Conservation (phyloP, 2,113 vertebrate genomes). For the Crotalus helleri region DNA sequence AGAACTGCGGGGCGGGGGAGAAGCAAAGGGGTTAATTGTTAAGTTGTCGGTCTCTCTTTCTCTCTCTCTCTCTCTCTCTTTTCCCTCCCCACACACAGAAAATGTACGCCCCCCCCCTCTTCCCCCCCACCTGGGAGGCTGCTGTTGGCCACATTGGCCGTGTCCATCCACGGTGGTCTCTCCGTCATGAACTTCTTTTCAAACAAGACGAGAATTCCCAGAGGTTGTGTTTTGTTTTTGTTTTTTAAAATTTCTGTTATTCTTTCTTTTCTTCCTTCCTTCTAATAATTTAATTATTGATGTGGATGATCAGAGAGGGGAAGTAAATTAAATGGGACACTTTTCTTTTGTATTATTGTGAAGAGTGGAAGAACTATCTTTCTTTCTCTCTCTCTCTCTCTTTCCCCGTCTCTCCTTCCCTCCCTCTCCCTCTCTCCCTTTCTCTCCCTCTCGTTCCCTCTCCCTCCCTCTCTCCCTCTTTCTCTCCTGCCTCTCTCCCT, state of each 20-base stretch:
- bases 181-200: neutral
- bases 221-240: neutral
- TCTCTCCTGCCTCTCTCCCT: too few relatives aligned
- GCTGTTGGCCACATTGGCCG: neutral
- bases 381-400: slow-evolving; percentile 16
- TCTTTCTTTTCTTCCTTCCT: neutral
- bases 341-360: slow-evolving; percentile 24
- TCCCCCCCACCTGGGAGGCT: neutral
- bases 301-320: slow-evolving; percentile 37
- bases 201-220: neutral
- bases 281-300: slow-evolving; percentile 32
- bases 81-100: neutral
- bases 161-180: neutral
- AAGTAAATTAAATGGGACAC: slow-evolving; percentile 54
- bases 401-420: accelerated
- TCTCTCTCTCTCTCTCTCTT: neutral
- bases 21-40: neutral
- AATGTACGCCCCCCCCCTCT: neutral
- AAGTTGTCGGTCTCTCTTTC: neutral
- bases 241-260: too few relatives aligned
- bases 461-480: neutral
- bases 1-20: neutral
- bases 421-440: too few relatives aligned
- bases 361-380: neutral
- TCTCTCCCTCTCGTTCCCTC: too few relatives aligned